These are phyloP conservation scores for Coregonus ussuriensis DNA, from an alignment of 2,797 vertebrate genomes.

Conservation along the genomic window DNA sequence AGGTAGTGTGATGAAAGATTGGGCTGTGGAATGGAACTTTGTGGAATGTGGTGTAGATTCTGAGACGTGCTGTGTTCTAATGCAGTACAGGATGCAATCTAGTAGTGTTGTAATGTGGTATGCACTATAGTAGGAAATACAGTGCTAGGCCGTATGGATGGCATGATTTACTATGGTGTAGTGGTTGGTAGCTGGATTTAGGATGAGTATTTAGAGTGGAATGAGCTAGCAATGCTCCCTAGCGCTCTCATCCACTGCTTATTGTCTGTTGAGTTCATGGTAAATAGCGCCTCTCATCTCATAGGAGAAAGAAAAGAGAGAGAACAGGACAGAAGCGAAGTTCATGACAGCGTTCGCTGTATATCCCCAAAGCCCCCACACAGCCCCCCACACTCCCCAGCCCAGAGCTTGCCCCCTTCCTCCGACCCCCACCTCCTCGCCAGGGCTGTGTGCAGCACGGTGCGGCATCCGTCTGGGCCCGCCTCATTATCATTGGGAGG, in stretches of 20 bases:
- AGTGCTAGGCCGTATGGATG: not conserved
- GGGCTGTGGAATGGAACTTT: not conserved
- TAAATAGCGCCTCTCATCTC: constrained; percentile 4
- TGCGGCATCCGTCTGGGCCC: constrained; percentile 39
- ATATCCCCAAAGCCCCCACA: not conserved
- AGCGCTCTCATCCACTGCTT: not conserved
- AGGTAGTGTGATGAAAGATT: constrained; percentile 68
- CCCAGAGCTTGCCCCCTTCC: too few species aligned
- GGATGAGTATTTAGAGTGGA: not conserved
- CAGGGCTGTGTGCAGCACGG: not conserved
- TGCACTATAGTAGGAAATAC: not conserved
- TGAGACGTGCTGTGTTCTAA: not conserved
- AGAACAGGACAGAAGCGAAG: constrained; percentile 14
- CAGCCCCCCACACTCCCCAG: too few species aligned
- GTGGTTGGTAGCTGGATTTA: not conserved
- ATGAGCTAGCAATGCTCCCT: not conserved
- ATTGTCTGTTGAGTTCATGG: not conserved
- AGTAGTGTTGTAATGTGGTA: not conserved
- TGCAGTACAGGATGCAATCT: not conserved
- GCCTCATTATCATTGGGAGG: constrained; percentile 59
- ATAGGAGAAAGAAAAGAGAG: constrained; percentile 28
- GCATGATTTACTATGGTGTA: not conserved
- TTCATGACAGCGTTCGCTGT: not conserved
- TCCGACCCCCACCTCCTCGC: too few species aligned
- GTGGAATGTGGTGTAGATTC: not conserved